Evolutionary conservation across 35 echinoderm and acorn worm genomes (phyloP), one percentile per base, ranked within the genome.

Genomic region (Lytechinus pictus): DNA sequence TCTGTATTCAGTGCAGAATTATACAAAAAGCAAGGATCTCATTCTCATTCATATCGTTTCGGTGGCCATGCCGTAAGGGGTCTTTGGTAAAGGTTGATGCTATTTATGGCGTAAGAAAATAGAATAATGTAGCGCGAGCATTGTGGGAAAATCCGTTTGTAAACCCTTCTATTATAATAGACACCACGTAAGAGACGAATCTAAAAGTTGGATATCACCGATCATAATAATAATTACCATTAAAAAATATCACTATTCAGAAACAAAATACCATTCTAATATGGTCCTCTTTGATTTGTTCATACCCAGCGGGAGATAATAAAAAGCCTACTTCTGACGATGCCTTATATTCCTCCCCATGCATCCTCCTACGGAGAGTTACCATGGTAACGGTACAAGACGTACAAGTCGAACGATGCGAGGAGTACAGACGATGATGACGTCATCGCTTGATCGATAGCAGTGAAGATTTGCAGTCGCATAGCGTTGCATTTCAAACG

Each of bases 341-440:
- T 79, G 66, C 66, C 66, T 24, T 79, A 79, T 79, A 79, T 79
- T 24, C 66, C 66, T 79, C 19, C 33, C 33, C 33, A n/a, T n/a
- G n/a, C n/a, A 44, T 24, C 66, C 66, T 79, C 19, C 19, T 79
- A 16, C 66, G 14, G 66, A n/a, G 88, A 54, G 88, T 90, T 90
- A 10, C 88, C 88, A 90, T 90, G 88, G 29, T 21, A 90, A 90
- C 88, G 16, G 24, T 44, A 90, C 28, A 90, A 90, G 88, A 90
- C 88, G 88, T 90, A 90, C 24, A 54, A 90, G 16, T 90, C 52
- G 88, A 52, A 54, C 88, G 52, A 90, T 54, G 88, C 88, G 52
- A 33, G 88, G 88, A 54, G 52, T 10, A 90, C 28, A 79, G 66
- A 79, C 29, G 88, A 90, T 33, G 88, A 29, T 52, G 88, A 90